Conservation (phyloP, 1,140 invertebrate species). For the Apis cerana region DNA sequence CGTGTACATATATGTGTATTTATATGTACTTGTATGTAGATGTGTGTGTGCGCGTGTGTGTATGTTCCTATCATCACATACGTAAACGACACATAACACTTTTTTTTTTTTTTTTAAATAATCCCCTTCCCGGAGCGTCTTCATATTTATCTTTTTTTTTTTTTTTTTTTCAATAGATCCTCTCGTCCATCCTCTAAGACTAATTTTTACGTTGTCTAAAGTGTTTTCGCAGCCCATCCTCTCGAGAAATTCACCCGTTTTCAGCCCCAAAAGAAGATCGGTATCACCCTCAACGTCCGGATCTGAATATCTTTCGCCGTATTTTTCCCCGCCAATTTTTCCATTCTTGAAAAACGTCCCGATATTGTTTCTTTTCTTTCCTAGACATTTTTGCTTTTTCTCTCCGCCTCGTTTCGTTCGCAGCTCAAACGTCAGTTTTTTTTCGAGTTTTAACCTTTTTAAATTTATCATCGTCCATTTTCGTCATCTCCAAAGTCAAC, state of each 20-base stretch:
- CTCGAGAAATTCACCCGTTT: constrained; percentile 23
- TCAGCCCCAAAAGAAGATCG: constrained; percentile 49
- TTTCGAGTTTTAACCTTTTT: not conserved
- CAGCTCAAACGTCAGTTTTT: not conserved
- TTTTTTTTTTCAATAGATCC: constrained; percentile 22
- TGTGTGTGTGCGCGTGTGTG: constrained; percentile 36
- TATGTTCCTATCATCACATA: constrained; percentile 64
- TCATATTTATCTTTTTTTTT: not conserved
- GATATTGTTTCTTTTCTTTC: not conserved
- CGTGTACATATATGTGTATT: not conserved
- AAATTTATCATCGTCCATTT: not conserved
- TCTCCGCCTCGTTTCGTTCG: not conserved
- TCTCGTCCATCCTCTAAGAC: constrained; percentile 27
- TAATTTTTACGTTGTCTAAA: constrained; percentile 58
- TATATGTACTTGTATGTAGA: not conserved
- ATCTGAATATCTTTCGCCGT: constrained; percentile 8
- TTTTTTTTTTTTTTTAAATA: constrained; percentile 38
- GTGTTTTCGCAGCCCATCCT: constrained; percentile 46
- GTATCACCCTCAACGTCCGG: constrained; percentile 35
- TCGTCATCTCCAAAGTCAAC: not conserved
- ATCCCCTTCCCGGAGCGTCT: constrained; percentile 37
- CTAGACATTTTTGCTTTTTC: not conserved
- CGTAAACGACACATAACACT: constrained; percentile 67
- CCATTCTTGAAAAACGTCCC: not conserved
- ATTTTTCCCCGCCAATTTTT: not conserved